Conservation (phyloP, 35 echinoderm and acorn worm genomes). For the Patiria miniata region DNA sequence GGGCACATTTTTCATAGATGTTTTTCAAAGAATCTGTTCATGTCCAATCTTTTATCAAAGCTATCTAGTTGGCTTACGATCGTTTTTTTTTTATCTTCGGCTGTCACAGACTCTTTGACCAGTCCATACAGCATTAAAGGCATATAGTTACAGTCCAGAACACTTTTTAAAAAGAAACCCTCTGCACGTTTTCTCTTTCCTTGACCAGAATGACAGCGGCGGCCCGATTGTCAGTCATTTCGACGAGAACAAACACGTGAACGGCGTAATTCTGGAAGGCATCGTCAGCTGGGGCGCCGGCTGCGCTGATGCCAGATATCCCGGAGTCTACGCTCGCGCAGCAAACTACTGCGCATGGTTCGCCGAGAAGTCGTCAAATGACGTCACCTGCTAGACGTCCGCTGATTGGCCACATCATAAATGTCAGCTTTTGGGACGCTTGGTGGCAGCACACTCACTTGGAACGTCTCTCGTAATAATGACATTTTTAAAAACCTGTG, state of each 20-base stretch:
- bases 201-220: slow-evolving; percentile 46
- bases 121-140: background rate
- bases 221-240: slow-evolving; percentile 54
- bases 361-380: background rate
- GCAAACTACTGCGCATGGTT: slow-evolving; percentile 44
- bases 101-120: no score
- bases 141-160: background rate
- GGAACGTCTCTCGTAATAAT: no score
- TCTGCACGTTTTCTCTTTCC: background rate
- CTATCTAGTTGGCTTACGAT: no score
- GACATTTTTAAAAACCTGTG: no score
- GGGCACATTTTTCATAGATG: no score
- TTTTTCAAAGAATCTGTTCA: no score
- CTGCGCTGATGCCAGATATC: slow-evolving; percentile 43
- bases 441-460: no score
- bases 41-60: no score
- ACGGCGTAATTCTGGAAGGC: slow-evolving; percentile 5
- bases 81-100: no score
- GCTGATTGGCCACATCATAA: no score
- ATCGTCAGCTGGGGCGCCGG: slow-evolving; percentile 58
- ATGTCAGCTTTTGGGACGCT: no score
- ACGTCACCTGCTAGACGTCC: background rate
- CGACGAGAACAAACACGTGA: slow-evolving; percentile 11
- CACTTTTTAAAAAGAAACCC: background rate
- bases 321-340: slow-evolving; percentile 57